These are phyloP conservation scores for Phataginus tetradactyla DNA, from an alignment of 2,797 vertebrate species.

Conservation along the genomic window DNA sequence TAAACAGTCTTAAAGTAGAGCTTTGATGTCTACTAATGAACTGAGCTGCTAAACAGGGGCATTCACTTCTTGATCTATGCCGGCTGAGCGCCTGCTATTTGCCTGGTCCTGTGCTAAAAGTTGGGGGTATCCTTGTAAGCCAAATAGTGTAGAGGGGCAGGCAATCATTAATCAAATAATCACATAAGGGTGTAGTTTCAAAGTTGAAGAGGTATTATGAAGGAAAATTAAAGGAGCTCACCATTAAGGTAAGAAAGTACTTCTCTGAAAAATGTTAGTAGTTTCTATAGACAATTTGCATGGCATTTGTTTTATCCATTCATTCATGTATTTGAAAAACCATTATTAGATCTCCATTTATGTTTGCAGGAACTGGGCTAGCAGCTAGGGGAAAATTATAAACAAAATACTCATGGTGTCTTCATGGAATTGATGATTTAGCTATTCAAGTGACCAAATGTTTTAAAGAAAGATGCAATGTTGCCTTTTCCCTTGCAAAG, in stretches of 20 bases:
- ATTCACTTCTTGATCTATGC: background rate
- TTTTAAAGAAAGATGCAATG: slow-evolving; percentile 55
- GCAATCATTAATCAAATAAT: background rate
- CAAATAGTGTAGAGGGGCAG: background rate
- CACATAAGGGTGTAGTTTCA: background rate
- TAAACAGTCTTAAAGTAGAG: background rate
- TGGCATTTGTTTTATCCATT: background rate
- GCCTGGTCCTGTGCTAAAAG: background rate
- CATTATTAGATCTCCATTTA: background rate
- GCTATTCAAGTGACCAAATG: background rate
- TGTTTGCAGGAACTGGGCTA: background rate
- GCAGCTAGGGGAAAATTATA: background rate
- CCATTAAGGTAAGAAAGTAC: background rate
- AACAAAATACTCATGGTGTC: background rate
- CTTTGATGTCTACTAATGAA: background rate
- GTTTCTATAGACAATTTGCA: background rate
- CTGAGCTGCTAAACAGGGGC: background rate
- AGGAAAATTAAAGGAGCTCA: background rate
- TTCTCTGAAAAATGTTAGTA: background rate
- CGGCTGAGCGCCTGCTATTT: background rate
- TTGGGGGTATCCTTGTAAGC: background rate
- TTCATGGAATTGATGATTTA: slow-evolving; percentile 11
- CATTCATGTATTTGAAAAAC: background rate
- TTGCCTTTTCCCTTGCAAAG: slow-evolving; percentile 19
- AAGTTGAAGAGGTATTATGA: background rate